Base-by-base conservation (phyloP, 2,113 vertebrate genomes). In the Tetraodon nigroviridis region DNA sequence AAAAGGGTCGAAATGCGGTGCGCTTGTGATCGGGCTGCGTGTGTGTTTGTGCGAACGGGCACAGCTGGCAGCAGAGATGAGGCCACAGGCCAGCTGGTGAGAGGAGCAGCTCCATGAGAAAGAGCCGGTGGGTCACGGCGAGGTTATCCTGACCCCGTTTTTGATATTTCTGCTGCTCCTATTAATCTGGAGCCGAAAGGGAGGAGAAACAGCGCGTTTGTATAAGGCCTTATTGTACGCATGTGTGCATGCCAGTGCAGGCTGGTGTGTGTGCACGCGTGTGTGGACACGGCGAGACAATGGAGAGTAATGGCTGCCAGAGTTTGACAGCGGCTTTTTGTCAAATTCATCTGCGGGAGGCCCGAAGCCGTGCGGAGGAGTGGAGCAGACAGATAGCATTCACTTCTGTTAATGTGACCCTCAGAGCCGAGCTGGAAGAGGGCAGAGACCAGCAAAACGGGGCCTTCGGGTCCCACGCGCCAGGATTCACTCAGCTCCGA, bases 121-220 rank as follows among this genome's bases (percentile, higher is more conserved):
- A 90, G 92, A 92, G 91, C 88, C 56, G 55, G 32, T 60, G 51
- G 94, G 95, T 95, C 94, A 88, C 81, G 71, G 53, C 74, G 81
- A 90, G 94, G 95, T 95, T 94, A 95, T 82, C 86, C 91, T 62
- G 87, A 93, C 91, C 92, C 50, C 69, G 80, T 87, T 87, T 87
- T 88, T 80, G 63, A 84, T 70, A 82, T 48, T 88, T 69, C 77
- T 86, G 67, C 81, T 79, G 86, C 82, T 86, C 85, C 83, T 93
- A 84, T 93, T 93, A 92, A 92, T 91, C 83, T 77, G 85, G 75
- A 90, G 18, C 46, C 16, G 17, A 80, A 80, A 58, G 83, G 85
- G 86, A 76, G 66, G 17, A 52, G 14, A 7, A 32, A n/a, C 51
- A 2, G 0, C 64, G 65, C 60, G 55, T 62, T 44, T 59, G 54